A percentile compares a stretch with the other conserved stretches of the same genome.
Conservation (phyloP, 2,797 vertebrate species). For the Falco berigora region DNA sequence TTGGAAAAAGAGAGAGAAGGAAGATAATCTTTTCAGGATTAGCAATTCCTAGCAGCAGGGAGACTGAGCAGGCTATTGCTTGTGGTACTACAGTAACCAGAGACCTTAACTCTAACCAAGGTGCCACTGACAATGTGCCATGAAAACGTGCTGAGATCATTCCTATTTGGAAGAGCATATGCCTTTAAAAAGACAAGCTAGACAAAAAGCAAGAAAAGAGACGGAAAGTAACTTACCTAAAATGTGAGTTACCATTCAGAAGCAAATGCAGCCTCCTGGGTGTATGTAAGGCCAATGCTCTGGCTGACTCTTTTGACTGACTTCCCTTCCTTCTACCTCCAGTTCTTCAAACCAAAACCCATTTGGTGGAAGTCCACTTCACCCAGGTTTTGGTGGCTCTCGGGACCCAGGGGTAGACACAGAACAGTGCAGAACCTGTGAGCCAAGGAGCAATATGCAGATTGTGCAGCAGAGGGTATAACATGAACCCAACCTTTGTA, state of each 20-base stretch:
- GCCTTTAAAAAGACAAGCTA: not conserved
- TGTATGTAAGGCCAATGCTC: accelerated
- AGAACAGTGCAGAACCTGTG: not conserved
- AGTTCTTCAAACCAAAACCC: not conserved
- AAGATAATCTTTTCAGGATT: not conserved
- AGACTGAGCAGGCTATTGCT: not conserved
- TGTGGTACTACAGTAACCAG: not conserved
- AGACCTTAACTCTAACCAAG: not conserved
- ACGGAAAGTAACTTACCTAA: not conserved
- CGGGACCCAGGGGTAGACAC: not conserved
- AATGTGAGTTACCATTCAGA: not conserved
- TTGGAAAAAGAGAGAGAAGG: not conserved
- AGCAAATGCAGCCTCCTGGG: not conserved
- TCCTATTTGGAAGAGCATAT: not conserved
- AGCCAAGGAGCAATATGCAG: not conserved
- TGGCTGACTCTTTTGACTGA: not conserved
- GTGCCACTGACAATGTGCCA: not conserved
- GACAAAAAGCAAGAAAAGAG: not conserved
- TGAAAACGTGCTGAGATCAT: not conserved
- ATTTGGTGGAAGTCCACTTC: not conserved
- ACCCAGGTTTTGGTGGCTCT: not conserved
- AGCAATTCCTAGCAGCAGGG: not conserved
- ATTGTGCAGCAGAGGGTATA: not conserved
- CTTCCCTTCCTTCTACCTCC: not conserved
- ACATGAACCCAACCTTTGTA: not conserved